Evolutionary conservation across 2,797 vertebrate genomes (phyloP), one percentile per base, ranked within the genome.

Genomic region (Melanotaenia nigrans): DNA sequence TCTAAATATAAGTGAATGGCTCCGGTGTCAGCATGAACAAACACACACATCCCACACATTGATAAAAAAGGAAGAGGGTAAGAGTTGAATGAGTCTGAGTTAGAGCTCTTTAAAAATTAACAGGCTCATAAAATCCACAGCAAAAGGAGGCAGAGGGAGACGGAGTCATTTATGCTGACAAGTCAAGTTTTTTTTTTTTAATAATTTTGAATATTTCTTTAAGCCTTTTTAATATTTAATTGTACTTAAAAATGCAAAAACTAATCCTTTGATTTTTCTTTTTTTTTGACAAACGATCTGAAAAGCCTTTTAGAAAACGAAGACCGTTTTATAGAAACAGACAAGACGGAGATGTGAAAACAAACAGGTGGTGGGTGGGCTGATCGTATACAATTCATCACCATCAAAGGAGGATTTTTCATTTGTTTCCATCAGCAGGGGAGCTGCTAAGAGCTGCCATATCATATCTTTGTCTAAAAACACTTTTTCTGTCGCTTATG

Each of bases 91-190:
- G 81, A 81, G 66, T 75, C 5, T 61, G 61, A 53, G 60, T 54
- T 58, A 8, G 18, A 56, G 64, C 58, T 65, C 70, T 59, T 86
- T 49, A 85, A 85, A 85, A 20, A 79, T 81, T 78, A 62, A 90
- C 72, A 53, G 20, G 18, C 38, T 7, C 25, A n/a, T 59, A 63
- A 56, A 82, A 69, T 77, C 77, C 74, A 68, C 25, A 54, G 61
- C 42, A 55, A 59, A 76, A 36, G 3, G 18, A 69, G 53, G 20
- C 25, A 22, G 36, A 54, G 3, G 30, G 49, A 55, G 57, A 28
- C 18, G 35, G 40, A 57, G 45, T 32, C 5, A 3, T 73, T 67
- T 67, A 24, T 81, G 76, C 82, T 77, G 73, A 77, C 57, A 22
- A 57, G 59, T 45, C 65, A n/a, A 10, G 33, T 51, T 71, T 62